Percentiles rank a stretch among this genome's conserved stretches.
phyloP scores from a whole-genome alignment of 2,113 vertebrate species.

The Macaca nemestrina region DNA sequence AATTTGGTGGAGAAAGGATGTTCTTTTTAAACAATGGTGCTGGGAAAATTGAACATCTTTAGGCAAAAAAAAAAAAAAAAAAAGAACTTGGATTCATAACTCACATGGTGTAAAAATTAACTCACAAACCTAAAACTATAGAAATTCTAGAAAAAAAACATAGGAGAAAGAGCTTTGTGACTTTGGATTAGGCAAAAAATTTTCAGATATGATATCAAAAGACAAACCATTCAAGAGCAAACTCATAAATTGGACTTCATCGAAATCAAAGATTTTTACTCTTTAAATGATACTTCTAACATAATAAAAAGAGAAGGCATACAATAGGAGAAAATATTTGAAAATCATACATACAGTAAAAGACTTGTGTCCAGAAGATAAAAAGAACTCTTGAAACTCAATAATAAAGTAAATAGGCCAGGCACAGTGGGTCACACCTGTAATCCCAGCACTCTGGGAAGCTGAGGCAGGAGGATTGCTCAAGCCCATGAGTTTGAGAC shows the following conservation, averaged over 20 bases:
- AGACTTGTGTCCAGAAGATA: background rate
- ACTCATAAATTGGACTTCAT: background rate
- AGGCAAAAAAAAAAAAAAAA: background rate
- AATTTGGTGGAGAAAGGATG: background rate
- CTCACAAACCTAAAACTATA: background rate
- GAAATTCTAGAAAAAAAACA: background rate
- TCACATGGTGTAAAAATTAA: background rate
- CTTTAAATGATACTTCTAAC: background rate
- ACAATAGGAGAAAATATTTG: background rate
- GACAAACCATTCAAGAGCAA: background rate
- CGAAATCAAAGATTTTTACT: background rate
- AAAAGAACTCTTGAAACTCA: background rate
- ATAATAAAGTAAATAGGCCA: background rate
- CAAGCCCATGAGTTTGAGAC: too few species aligned
- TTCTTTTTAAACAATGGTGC: background rate
- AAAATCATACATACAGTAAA: background rate
- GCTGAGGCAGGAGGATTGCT: too few species aligned
- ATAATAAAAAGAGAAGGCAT: background rate
- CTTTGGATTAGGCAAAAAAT: background rate
- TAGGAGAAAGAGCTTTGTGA: background rate
- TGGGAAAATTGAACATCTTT: background rate
- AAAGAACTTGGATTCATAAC: background rate
- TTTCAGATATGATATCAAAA: background rate
- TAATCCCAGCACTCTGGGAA: too few species aligned
- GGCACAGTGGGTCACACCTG: too few species aligned